phyloP scores from a whole-genome alignment of 2,113 vertebrate species.

The Rhinopomastus cyanomelas region DNA sequence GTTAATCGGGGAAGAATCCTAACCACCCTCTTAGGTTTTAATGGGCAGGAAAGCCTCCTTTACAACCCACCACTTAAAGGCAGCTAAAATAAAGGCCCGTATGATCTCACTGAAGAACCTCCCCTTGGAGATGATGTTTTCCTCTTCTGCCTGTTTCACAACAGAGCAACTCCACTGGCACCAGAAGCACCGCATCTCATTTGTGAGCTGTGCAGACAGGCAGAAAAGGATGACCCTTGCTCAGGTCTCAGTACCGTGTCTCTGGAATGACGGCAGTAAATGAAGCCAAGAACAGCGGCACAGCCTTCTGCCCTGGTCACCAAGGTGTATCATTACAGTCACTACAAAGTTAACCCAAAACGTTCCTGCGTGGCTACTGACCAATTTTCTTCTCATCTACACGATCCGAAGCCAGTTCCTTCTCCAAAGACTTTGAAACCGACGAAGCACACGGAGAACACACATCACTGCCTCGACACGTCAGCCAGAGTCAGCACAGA shows the following conservation, averaged over 20 bases:
- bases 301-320: neutral
- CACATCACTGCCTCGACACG: too few relatives aligned
- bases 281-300: neutral
- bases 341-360: neutral
- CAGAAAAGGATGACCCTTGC: neutral
- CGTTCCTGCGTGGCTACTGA: neutral
- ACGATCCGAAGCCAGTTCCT: neutral
- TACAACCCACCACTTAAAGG: neutral
- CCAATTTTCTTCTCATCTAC: neutral
- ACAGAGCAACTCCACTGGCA: neutral
- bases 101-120: neutral
- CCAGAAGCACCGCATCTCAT: neutral
- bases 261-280: neutral
- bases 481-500: neutral
- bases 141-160: neutral
- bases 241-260: neutral
- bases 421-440: neutral
- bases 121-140: neutral
- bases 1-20: neutral
- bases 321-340: neutral
- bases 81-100: neutral
- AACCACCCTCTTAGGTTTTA: neutral
- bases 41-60: neutral
- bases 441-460: neutral
- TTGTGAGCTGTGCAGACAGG: neutral